Percentiles rank a stretch among this genome's conserved stretches.
Conservation (phyloP, 2,113 vertebrate species). For the Bubalus kerabau region DNA sequence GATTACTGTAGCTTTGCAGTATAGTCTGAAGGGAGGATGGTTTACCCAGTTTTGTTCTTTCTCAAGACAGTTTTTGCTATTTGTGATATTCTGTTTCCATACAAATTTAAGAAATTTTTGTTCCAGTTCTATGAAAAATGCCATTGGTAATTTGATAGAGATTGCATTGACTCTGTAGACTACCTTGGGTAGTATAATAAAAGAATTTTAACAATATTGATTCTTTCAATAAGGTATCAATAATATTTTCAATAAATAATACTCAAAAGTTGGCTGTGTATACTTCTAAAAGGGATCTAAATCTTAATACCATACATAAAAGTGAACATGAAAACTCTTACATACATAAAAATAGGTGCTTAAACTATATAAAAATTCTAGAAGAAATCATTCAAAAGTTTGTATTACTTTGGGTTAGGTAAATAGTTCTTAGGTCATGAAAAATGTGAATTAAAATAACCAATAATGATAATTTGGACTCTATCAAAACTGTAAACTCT, state of each 20-base stretch:
- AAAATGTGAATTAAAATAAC: background rate
- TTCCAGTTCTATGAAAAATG: background rate
- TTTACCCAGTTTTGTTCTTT: background rate
- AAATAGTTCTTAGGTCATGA: background rate
- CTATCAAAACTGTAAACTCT: background rate
- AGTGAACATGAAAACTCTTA: background rate
- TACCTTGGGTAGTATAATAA: background rate
- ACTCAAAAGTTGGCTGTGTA: background rate
- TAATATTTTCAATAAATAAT: background rate
- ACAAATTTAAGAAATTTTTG: background rate
- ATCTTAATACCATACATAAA: background rate
- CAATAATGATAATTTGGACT: background rate
- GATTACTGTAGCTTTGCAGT: background rate
- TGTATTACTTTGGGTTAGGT: background rate
- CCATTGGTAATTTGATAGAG: background rate
- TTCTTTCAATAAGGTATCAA: background rate
- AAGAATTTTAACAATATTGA: background rate
- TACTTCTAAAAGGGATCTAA: background rate
- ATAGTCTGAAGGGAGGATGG: background rate
- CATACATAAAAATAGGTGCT: background rate
- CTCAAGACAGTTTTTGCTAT: background rate
- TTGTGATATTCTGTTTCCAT: background rate
- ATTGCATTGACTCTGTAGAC: background rate
- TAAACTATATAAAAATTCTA: background rate
- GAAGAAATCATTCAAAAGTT: background rate